phyloP scores from a whole-genome alignment of 1,140 invertebrate genomes.

The Brachionus koreanus region DNA sequence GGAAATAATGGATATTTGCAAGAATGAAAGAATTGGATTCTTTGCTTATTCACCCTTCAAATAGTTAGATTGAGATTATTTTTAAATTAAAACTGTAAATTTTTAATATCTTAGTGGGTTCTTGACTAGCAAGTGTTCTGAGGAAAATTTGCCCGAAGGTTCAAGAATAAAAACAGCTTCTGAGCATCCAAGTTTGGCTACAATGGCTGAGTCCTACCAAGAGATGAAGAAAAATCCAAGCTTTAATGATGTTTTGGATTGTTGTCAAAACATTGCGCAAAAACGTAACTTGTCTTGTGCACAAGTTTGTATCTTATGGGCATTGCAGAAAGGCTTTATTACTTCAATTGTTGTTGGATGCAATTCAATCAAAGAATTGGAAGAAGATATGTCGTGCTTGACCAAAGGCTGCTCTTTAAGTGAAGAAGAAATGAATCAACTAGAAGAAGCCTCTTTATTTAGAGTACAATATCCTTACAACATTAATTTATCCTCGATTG shows the following conservation, averaged over 20 bases:
- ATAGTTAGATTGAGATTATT: slow-evolving; percentile 46
- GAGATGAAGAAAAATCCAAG: slow-evolving; percentile 18
- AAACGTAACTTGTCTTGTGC: slow-evolving; percentile 37
- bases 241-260: background rate
- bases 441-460: slow-evolving; percentile 7
- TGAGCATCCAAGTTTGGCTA: background rate
- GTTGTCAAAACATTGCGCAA: slow-evolving; percentile 3
- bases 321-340: slow-evolving; percentile 52
- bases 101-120: background rate
- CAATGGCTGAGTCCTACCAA: slow-evolving; percentile 24
- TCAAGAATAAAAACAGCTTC: slow-evolving; percentile 15
- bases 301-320: slow-evolving; percentile 53
- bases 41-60: slow-evolving; percentile 50
- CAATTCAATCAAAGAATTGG: slow-evolving; percentile 51
- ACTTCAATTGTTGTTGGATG: slow-evolving; percentile 53
- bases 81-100: background rate
- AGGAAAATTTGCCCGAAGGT: background rate
- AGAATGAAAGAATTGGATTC: slow-evolving; percentile 49
- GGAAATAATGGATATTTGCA: slow-evolving; percentile 50
- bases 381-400: slow-evolving; percentile 51
- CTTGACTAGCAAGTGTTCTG: background rate
- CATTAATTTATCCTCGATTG: slow-evolving; percentile 12
- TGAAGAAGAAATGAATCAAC: slow-evolving; percentile 5
- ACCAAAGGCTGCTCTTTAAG: background rate
- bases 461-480: slow-evolving; percentile 33